Percentiles rank a stretch among this genome's conserved stretches.
These are phyloP conservation scores for Phataginus tetradactyla DNA, from an alignment of 2,797 vertebrate species.

Conservation along the genomic window DNA sequence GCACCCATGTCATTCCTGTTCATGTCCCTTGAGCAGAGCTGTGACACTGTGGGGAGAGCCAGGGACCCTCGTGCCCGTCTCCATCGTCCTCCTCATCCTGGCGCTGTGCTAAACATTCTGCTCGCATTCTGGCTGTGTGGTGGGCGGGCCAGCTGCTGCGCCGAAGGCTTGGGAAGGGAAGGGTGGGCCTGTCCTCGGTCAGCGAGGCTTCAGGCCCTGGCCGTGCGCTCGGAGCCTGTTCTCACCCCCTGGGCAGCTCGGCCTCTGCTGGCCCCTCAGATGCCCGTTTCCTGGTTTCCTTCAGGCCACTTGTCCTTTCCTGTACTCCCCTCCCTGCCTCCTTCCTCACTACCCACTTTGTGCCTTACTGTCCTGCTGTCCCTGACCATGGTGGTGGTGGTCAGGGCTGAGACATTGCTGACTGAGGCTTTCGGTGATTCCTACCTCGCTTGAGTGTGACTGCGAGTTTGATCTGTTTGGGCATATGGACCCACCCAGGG, in stretches of 20 bases:
- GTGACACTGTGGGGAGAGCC: neutral
- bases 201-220: too few relatives aligned
- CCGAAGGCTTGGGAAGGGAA: too few relatives aligned
- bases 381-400: rapidly evolving
- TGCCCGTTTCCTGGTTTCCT: neutral
- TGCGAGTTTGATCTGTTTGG: neutral
- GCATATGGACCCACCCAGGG: too few relatives aligned
- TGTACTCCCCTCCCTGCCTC: too few relatives aligned
- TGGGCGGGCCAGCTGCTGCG: neutral
- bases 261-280: neutral
- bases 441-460: neutral
- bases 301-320: neutral
- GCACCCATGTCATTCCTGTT: neutral
- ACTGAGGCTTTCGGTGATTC: neutral
- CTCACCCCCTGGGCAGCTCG: rapidly evolving
- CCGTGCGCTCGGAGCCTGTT: neutral
- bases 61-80: neutral
- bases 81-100: too few relatives aligned
- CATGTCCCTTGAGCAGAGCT: neutral
- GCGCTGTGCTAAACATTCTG: neutral
- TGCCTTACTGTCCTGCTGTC: neutral
- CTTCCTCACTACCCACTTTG: neutral
- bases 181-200: neutral
- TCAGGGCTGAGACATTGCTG: neutral
- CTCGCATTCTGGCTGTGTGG: rapidly evolving